These are phyloP conservation scores for Incurvaria masculella DNA, from an alignment of 2,888 invertebrate genomes.

Conservation along the genomic window DNA sequence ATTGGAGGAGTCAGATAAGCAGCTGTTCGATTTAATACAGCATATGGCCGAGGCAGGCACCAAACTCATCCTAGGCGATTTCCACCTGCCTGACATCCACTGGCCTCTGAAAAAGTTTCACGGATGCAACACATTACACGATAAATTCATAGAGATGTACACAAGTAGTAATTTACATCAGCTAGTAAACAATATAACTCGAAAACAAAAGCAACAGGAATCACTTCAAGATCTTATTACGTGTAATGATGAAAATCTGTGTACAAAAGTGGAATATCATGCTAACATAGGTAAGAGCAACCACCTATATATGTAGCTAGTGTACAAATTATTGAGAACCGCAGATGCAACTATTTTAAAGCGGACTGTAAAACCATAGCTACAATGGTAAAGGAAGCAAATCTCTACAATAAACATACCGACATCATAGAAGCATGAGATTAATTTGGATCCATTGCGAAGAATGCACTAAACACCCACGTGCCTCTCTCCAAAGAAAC, in stretches of 20 bases:
- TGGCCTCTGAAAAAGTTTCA: background rate
- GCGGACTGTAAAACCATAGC: no score
- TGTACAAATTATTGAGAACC: no score
- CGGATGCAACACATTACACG: background rate
- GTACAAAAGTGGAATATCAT: no score
- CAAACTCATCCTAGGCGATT: background rate
- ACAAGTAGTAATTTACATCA: background rate
- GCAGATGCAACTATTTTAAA: no score
- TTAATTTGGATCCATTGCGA: no score
- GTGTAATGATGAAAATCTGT: conserved; percentile 1
- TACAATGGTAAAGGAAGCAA: no score
- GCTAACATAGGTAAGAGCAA: background rate
- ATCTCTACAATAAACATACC: no score
- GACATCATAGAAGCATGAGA: no score
- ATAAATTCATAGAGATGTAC: conserved; percentile 1
- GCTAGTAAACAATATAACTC: background rate
- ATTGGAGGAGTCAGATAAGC: background rate
- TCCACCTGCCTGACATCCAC: background rate
- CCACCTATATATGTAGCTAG: no score
- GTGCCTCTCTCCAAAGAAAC: no score
- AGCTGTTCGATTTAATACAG: background rate
- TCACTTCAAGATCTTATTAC: background rate
- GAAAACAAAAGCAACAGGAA: background rate
- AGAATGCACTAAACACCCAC: no score
- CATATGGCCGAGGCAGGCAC: background rate